A percentile compares a stretch with the other conserved stretches of the same genome.
Evolutionary conservation across 2,113 vertebrate genomes (phyloP).

Genomic region (Epinephelus fuscoguttatus): DNA sequence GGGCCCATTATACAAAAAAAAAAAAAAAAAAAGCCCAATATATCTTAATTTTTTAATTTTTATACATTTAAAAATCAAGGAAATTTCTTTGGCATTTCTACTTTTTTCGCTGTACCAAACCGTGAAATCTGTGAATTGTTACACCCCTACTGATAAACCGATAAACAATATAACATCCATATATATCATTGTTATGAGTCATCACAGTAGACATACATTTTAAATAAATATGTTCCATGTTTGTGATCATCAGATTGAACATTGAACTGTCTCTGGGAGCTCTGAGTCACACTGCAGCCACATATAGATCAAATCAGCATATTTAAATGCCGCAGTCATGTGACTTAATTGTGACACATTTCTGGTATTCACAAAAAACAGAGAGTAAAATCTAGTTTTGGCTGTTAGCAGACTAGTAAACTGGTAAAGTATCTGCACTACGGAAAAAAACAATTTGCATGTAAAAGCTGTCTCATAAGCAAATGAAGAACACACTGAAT

Average conservation of each 20-base stretch:
- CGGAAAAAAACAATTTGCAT: neutral
- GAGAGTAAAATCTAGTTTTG: neutral
- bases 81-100: no score
- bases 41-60: no score
- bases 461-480: slow-evolving; percentile 12
- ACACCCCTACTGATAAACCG: no score
- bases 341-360: neutral
- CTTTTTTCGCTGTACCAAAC: no score
- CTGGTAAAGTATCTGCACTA: neutral
- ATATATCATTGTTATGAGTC: neutral
- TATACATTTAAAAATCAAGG: no score
- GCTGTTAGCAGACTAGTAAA: neutral
- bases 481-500: slow-evolving; percentile 30
- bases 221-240: neutral
- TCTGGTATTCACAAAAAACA: neutral
- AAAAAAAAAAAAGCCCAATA: no score
- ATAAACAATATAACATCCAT: neutral
- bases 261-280: neutral
- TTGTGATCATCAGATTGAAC: neutral
- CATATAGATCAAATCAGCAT: neutral
- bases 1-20: no score
- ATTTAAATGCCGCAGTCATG: neutral
- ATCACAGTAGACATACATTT: no score
- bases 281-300: neutral
- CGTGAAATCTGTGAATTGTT: no score